These are phyloP conservation scores for Tillus elongatus DNA, from an alignment of 2,888 invertebrate species.

Conservation along the genomic window DNA sequence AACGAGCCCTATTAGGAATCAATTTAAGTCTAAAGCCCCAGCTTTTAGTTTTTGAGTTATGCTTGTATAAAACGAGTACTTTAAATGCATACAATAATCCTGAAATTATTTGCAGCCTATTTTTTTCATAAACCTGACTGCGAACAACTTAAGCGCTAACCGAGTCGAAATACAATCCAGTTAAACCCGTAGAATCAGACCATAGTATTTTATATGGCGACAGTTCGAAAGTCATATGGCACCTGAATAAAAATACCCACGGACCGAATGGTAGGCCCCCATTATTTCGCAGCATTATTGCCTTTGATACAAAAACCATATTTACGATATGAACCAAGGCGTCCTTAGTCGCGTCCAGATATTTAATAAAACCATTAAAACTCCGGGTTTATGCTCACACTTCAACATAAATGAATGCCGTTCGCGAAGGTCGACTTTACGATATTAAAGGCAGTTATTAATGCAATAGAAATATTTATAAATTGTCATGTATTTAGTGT, in stretches of 20 bases:
- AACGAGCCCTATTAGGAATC: too few species aligned
- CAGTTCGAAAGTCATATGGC: slow-evolving; percentile 20
- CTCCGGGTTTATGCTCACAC: slow-evolving; percentile 32
- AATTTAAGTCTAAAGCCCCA: too few species aligned
- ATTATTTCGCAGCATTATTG: slow-evolving; percentile 24
- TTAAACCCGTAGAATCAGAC: too few species aligned
- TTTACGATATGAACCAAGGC: slow-evolving; percentile 27
- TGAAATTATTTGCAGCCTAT: too few species aligned
- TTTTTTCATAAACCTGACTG: too few species aligned
- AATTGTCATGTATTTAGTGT: slow-evolving; percentile 30
- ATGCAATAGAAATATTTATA: slow-evolving; percentile 31
- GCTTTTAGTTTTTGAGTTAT: too few species aligned
- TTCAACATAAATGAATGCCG: slow-evolving; percentile 30
- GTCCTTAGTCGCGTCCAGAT: too few species aligned
- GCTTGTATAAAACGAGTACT: too few species aligned
- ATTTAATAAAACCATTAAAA: slow-evolving; percentile 36
- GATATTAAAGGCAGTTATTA: slow-evolving; percentile 29
- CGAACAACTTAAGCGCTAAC: too few species aligned
- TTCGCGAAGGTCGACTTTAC: slow-evolving; percentile 26
- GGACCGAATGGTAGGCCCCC: slow-evolving; percentile 12
- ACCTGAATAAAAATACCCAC: slow-evolving; percentile 22
- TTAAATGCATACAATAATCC: too few species aligned
- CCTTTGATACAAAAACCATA: slow-evolving; percentile 22
- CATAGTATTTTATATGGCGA: too few species aligned
- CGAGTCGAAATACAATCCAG: too few species aligned